Base-by-base conservation (phyloP, 2,113 vertebrate genomes). In the Sinosuthora webbiana region DNA sequence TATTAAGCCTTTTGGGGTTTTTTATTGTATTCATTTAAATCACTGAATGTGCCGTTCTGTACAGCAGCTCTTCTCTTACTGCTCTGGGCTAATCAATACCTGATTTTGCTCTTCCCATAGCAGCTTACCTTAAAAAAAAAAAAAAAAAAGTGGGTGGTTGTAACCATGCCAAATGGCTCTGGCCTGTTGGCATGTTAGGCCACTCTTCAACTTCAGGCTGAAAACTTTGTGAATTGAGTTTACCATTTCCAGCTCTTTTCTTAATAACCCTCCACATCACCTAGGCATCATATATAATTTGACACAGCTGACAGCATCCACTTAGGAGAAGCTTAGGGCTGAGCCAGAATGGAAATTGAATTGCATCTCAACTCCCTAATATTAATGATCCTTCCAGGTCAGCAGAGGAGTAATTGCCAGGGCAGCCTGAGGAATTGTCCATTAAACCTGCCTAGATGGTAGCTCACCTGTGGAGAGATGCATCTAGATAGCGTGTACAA, bases 351-450 rank as follows among this genome's bases (percentile, higher is more conserved):
- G 77, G 67, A 95, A 97, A 96, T 95, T 87, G 81, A 90, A 91
- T 95, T 96, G 87, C 88, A 57, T 96, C 63, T 88, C 45, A 9
- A 77, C 87, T 97, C 78, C 76, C 65, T 94, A 19, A 94, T 97
- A 94, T 94, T 96, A 93, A 96, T 94, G 74, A 96, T 95, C 94
- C 63, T 94, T 96, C 60, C 65, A 93, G 87, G 93, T 97, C 92
- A 98, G 94, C 53, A 49, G 49, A 92, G 60, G 30, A 71, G 79
- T 77, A 94, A 92, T 97, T 97, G 93, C 27, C 63, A 93, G 64
- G 84, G 90, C 87, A 96, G 52, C 45, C 89, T 64, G 73, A 95
- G 91, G 90, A 94, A 88, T 53, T 78, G 90, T 89, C 90, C 88
- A 82, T 96, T 94, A 95, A 95, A 95, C 77, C 57, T 79, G 62